Conservation (phyloP, 2,888 invertebrate species). For the Plagiodera versicolora region DNA sequence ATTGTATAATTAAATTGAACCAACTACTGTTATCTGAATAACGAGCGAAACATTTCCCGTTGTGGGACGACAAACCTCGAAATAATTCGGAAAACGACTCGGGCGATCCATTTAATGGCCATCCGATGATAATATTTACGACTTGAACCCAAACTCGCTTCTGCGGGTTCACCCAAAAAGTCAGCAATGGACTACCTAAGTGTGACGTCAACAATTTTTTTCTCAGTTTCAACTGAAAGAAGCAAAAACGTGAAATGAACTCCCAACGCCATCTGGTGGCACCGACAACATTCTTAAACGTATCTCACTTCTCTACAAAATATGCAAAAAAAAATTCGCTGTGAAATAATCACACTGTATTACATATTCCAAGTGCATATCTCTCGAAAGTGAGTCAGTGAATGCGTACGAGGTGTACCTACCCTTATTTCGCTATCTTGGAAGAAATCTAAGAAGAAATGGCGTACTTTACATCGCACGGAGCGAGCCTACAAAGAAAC, state of each 20-base stretch:
- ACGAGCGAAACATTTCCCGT: neutral
- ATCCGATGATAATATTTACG: neutral
- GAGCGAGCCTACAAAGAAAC: neutral
- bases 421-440: slow-evolving; percentile 4
- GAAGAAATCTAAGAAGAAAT: slow-evolving; percentile 6
- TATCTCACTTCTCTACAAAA: no score
- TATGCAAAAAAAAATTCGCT: no score
- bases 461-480: no score
- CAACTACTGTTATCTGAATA: slow-evolving; percentile 30
- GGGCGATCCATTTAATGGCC: neutral
- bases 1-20: slow-evolving; percentile 19
- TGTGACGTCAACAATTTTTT: no score
- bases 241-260: no score
- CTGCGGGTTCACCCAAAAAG: no score
- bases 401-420: neutral
- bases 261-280: no score
- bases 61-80: neutral
- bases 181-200: no score
- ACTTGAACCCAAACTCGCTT: no score
- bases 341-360: no score
- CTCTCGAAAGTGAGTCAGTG: neutral
- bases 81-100: neutral
- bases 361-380: neutral
- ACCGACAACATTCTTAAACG: no score
- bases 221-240: no score